Percentiles rank a stretch among this genome's conserved stretches.
Conservation (phyloP, 2,888 invertebrate species). For the Stegophylla sp. region DNA sequence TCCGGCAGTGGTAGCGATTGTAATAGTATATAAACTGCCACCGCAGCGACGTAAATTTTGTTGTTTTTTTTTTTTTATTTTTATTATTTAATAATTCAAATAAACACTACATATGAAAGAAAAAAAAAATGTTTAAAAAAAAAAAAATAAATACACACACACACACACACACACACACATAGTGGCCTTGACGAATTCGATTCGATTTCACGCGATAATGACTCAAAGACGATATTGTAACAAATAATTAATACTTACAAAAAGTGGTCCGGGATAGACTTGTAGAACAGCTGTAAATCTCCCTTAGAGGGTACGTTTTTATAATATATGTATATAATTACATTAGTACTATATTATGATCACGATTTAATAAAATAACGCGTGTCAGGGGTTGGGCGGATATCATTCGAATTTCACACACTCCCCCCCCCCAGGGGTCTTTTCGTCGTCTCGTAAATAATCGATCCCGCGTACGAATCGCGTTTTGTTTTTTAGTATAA, state of each 20-base stretch:
- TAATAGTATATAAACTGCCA: not conserved
- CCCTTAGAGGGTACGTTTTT: not conserved
- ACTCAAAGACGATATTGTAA: not conserved
- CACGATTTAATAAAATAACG: no score
- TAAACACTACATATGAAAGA: not conserved
- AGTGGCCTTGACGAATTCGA: constrained; percentile 52
- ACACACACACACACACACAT: no score
- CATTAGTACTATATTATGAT: no score
- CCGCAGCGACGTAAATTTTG: not conserved
- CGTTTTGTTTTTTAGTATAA: no score
- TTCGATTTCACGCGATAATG: not conserved
- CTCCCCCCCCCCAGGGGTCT: no score
- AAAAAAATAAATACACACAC: no score
- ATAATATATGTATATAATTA: not conserved
- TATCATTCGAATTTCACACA: no score
- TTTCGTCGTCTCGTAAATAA: no score
- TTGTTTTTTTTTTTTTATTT: no score
- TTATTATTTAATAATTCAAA: not conserved
- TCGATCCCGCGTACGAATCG: no score
- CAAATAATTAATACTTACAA: not conserved
- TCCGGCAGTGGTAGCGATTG: not conserved
- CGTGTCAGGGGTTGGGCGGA: no score
- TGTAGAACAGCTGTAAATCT: not conserved
- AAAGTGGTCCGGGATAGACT: not conserved
- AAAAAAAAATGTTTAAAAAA: constrained; percentile 9